Evolutionary conservation across 2,797 vertebrate genomes (phyloP), one percentile per base, ranked within the genome.

Genomic region (Catostomus latipinnis): DNA sequence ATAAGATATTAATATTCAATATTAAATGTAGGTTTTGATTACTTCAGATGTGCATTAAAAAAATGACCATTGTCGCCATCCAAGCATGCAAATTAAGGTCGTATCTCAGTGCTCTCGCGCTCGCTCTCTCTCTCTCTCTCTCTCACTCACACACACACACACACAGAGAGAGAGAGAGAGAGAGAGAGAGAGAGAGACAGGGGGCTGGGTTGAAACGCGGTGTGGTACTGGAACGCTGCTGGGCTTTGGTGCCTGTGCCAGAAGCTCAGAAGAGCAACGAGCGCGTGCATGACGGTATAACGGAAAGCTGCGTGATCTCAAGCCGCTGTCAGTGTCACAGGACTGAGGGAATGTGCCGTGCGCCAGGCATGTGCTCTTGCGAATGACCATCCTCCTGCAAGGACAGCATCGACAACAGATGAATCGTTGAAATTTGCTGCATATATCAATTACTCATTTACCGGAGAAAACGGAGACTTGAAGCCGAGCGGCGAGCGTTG

Each of bases 171-270:
- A 34, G 34, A 34, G 22, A 34, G 22, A 34, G 22, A 34, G 22
- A 34, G 22, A 34, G 22, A 34, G 34, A 34, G 34, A 34, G 34
- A 34, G 34, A 34, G 83, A 72, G 85, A 91, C 80, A 71, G 91
- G 83, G 92, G 92, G 92, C 81, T 91, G 92, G 90, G 82, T 94
- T 87, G 93, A 90, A 86, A 86, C 88, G 86, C 75, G 87, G 88
- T 89, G 34, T 34, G 86, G 87, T 91, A 92, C 92, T 90, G 92
- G 93, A 90, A 56, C 89, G 84, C 80, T 85, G 90, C 91, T 89
- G 89, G 90, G 91, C 90, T 90, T 78, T 82, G 87, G 76, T 71
- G 74, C 82, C 87, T 87, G 50, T 87, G 90, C 88, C 89, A 89
- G 91, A 82, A 70, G 74, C 69, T 76, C 78, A 81, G 71, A 60